A percentile compares a stretch with the other conserved stretches of the same genome.
Conservation (phyloP, 2,888 invertebrate species). For the Hanleya hanleyi region DNA sequence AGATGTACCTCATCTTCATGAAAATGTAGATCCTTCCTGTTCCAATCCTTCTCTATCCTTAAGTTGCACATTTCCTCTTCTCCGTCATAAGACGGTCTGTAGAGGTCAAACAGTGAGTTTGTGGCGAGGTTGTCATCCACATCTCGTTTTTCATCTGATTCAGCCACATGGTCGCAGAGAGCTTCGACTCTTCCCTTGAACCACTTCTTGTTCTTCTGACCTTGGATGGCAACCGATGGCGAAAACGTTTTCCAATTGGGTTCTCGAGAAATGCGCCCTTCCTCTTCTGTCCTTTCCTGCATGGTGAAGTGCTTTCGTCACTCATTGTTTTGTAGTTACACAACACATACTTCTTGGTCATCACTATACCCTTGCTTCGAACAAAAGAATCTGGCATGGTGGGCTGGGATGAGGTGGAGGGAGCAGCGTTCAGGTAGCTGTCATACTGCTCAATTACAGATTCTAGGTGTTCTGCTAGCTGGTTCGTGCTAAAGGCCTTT, state of each 20-base stretch:
- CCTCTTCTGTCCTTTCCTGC: neutral
- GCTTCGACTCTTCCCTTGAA: too few relatives aligned
- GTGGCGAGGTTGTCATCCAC: too few relatives aligned
- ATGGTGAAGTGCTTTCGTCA: neutral
- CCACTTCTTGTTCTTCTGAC: too few relatives aligned
- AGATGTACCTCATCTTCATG: too few relatives aligned
- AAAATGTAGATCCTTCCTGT: too few relatives aligned
- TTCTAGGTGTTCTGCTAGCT: neutral
- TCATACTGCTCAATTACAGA: neutral
- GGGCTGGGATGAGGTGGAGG: neutral
- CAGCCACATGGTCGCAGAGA: too few relatives aligned
- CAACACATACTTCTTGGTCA: neutral
- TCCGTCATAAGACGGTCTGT: too few relatives aligned
- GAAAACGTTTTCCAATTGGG: neutral
- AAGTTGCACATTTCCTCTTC: too few relatives aligned
- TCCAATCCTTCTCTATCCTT: too few relatives aligned
- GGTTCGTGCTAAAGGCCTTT: neutral
- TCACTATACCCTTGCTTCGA: neutral
- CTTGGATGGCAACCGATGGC: too few relatives aligned
- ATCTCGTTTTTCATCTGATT: too few relatives aligned
- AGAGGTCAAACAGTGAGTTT: too few relatives aligned
- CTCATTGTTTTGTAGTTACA: neutral
- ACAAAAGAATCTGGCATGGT: neutral
- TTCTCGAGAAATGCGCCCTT: neutral
- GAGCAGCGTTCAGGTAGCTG: neutral